phyloP scores from a whole-genome alignment of 2,797 vertebrate species.

The Delichon dasypus region DNA sequence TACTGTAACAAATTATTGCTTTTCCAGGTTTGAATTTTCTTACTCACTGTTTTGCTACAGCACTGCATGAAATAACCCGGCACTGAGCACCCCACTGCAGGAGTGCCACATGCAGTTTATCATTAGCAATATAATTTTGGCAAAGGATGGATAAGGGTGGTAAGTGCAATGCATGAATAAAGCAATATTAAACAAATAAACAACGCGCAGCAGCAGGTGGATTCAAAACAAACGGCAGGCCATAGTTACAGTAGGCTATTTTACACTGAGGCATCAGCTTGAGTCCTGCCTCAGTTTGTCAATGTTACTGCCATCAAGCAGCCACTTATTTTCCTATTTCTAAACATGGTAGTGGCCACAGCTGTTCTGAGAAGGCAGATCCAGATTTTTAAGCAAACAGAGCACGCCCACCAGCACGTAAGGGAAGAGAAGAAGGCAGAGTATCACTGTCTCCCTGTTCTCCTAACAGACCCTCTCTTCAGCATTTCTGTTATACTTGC shows the following conservation, averaged over 20 bases:
- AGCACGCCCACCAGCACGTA: not conserved
- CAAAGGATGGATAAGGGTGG: not conserved
- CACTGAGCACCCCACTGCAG: not conserved
- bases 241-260: not conserved
- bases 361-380: not conserved
- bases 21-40: conserved; percentile 37
- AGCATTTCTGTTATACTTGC: not conserved
- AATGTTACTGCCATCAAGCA: not conserved
- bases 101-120: not conserved
- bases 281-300: not conserved
- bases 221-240: not conserved
- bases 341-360: not conserved
- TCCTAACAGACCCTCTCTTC: not conserved
- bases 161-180: not conserved
- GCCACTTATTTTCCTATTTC: not conserved
- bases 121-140: not conserved
- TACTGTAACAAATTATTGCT: not conserved
- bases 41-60: not conserved
- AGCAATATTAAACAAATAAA: conserved; percentile 1
- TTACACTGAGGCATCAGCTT: not conserved
- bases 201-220: not conserved
- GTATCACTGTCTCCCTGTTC: not conserved
- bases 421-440: not conserved
- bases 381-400: not conserved
- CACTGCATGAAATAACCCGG: not conserved